Base-by-base conservation (phyloP, 2,888 invertebrate genomes). In the Cantharis flavilabris region DNA sequence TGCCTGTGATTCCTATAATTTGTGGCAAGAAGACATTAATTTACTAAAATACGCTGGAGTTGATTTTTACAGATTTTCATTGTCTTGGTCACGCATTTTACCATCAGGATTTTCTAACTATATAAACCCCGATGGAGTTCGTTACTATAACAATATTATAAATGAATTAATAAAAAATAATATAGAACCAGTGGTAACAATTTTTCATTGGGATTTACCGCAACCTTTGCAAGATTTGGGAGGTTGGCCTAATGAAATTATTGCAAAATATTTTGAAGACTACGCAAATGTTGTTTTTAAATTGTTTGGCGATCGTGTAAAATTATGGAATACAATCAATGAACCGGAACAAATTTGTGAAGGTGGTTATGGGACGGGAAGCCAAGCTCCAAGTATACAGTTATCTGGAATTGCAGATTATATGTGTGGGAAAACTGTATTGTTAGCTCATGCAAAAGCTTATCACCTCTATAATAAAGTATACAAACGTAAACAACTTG, bases 201-300 rank as follows among this genome's bases (percentile, higher is more conserved):
- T 93, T 85, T 93, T 92, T 87, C 93, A 93, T 83, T 93, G 92
- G 92, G 93, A 93, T 84, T 88, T 93, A 76, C 93, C 93, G 0
- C 90, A 92, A 82, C 77, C 83, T 5, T 85, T 92, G 16, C 90
- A 92, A 88, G 90, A 91, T 69, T 85, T 92, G 4, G 93, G 93
- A 0, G 93, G 93, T 0, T 93, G 92, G 92, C 89, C 91, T 87
- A 81, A 88, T 89, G 13, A 89, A 85, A 79, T 90, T 10, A 89
- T 92, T 70, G 90, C 90, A 0, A 90, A 91, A 62, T 92, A 91
- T 85, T 94, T 92, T 83, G 89, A 88, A 13, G 91, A 92, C 80
- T 93, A 92, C 76, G 92, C 93, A 0, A 88, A 88, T 82, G 87
- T 93, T 33, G 86, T 90, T 9, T 88, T 87, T 75, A 79, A 77